Evolutionary conservation across 92 coral and sea anemone species (phyloP).

Genomic region (Porites divaricata): DNA sequence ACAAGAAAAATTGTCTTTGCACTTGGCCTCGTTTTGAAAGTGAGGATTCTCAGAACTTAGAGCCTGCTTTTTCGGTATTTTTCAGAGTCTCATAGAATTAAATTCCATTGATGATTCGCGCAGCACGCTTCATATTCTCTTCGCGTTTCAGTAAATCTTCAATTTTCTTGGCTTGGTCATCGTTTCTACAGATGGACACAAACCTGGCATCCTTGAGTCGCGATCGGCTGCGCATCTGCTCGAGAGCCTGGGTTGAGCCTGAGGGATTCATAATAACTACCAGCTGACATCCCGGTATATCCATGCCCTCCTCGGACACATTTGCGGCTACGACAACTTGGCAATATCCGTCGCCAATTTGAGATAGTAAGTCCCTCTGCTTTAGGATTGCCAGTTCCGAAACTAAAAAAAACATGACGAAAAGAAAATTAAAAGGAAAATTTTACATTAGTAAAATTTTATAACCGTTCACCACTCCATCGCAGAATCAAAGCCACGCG

Average conservation of each 20-base stretch:
- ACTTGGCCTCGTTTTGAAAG: no score
- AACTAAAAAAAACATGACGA: background rate
- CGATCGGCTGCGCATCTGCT: constrained; percentile 73
- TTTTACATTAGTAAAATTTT: no score
- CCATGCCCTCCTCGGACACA: constrained; percentile 73
- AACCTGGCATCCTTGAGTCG: constrained; percentile 68
- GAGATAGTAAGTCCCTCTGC: constrained; percentile 2
- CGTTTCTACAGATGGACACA: constrained; percentile 85
- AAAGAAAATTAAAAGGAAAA: background rate
- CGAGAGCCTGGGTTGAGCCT: constrained; percentile 78
- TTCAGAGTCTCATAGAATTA: background rate
- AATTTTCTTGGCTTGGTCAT: constrained; percentile 70
- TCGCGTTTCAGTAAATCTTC: constrained; percentile 81
- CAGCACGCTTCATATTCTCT: constrained; percentile 80
- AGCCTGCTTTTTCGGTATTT: background rate
- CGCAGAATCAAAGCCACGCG: no score
- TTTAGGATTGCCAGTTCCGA: background rate
- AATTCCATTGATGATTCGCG: constrained; percentile 28
- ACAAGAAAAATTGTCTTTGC: no score
- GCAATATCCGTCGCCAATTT: constrained; percentile 50
- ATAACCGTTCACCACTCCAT: no score
- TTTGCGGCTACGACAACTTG: constrained; percentile 88
- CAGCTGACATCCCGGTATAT: constrained; percentile 74
- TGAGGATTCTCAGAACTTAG: no score
- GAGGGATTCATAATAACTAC: constrained; percentile 92